These are phyloP conservation scores for Drosophila longiperda DNA, from an alignment of 2,888 invertebrate genomes.

Conservation along the genomic window DNA sequence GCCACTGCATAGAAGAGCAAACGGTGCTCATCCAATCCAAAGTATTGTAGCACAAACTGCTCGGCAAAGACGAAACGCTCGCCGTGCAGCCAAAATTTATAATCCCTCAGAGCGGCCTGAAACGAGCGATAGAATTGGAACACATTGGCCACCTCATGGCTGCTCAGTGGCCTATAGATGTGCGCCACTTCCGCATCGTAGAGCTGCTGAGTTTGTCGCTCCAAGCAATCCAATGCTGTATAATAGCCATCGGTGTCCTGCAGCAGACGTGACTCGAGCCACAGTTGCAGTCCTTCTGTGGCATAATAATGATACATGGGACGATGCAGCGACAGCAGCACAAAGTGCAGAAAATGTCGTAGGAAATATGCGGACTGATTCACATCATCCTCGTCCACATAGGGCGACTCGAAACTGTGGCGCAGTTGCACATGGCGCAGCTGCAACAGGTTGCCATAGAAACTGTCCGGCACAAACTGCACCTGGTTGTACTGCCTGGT, in stretches of 20 bases:
- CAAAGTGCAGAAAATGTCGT: slow-evolving; percentile 78
- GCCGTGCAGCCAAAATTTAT: slow-evolving; percentile 82
- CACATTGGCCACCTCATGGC: slow-evolving; percentile 63
- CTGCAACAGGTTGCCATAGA: slow-evolving; percentile 69
- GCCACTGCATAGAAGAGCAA: slow-evolving; percentile 83
- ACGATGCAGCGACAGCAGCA: slow-evolving; percentile 69
- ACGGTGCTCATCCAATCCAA: slow-evolving; percentile 70
- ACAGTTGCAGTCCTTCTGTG: slow-evolving; percentile 77
- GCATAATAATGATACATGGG: slow-evolving; percentile 83
- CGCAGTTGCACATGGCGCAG: slow-evolving; percentile 62
- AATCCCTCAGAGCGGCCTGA: slow-evolving; percentile 71
- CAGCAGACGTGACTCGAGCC: slow-evolving; percentile 74
- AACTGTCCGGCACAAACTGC: slow-evolving; percentile 37
- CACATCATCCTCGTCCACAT: slow-evolving; percentile 77
- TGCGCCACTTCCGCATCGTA: slow-evolving; percentile 46
- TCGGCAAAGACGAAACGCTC: slow-evolving; percentile 82
- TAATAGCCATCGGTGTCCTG: slow-evolving; percentile 80
- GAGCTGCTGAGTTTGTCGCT: slow-evolving; percentile 67
- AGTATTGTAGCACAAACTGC: slow-evolving; percentile 78
- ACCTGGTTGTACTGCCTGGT: slow-evolving; percentile 45
- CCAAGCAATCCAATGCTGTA: slow-evolving; percentile 80
- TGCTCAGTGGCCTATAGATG: slow-evolving; percentile 57
- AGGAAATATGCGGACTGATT: slow-evolving; percentile 79
- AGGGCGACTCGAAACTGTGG: slow-evolving; percentile 60
- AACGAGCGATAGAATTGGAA: slow-evolving; percentile 80